Evolutionary conservation across 2,888 invertebrate genomes (phyloP).

Genomic region (Loripinus fragilis): DNA sequence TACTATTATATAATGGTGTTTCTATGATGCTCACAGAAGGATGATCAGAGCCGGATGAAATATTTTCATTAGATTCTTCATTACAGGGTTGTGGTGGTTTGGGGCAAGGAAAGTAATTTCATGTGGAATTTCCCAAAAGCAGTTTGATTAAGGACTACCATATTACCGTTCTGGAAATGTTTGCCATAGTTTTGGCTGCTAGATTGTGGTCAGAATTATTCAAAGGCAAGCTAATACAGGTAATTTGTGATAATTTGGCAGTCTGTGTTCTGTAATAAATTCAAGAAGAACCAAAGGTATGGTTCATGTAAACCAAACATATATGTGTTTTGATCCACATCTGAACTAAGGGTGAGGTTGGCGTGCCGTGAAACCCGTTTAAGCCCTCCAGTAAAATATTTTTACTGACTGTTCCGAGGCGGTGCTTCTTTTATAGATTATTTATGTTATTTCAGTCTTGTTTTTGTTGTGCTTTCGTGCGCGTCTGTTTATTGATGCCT

Average conservation of each 20-base stretch:
- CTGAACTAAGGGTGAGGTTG: too few species aligned
- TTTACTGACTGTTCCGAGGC: too few species aligned
- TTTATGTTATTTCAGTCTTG: too few species aligned
- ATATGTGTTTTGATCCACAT: too few species aligned
- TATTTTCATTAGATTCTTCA: constrained; percentile 23
- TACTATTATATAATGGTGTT: too few species aligned
- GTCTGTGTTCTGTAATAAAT: neutral
- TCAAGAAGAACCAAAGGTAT: neutral
- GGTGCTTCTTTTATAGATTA: too few species aligned
- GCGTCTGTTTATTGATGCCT: too few species aligned
- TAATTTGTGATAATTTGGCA: neutral
- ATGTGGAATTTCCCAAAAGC: constrained; percentile 17
- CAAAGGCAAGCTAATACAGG: neutral
- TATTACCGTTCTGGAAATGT: constrained; percentile 20
- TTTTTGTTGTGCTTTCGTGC: too few species aligned
- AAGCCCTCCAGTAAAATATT: too few species aligned
- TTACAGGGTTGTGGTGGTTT: constrained; percentile 18
- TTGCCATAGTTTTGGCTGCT: constrained; percentile 3
- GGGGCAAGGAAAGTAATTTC: neutral
- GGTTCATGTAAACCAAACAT: neutral
- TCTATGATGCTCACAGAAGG: too few species aligned
- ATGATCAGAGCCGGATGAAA: too few species aligned
- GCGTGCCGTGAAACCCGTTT: too few species aligned
- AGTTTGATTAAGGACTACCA: neutral
- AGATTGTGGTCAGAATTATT: neutral